phyloP scores from a whole-genome alignment of 2,113 vertebrate genomes.

The Dromiciops gliroides region DNA sequence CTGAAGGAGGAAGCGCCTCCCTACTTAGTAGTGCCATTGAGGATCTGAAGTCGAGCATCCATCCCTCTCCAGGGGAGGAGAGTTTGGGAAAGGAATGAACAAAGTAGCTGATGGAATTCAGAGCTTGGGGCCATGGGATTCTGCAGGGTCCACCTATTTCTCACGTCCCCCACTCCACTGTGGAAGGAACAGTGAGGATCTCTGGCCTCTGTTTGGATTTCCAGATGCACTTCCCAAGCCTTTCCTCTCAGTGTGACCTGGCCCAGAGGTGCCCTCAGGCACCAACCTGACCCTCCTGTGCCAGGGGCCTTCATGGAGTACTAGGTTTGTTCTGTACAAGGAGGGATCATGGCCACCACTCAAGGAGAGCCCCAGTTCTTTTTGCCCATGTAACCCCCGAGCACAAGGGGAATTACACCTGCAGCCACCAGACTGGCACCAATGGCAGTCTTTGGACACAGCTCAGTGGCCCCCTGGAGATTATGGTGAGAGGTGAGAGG shows the following conservation, averaged over 20 bases:
- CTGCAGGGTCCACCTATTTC: too few species aligned
- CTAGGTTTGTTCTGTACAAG: background rate
- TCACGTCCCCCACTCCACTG: too few species aligned
- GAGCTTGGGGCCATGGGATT: too few species aligned
- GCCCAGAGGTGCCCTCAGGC: background rate
- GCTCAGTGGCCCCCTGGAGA: background rate
- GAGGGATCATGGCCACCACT: background rate
- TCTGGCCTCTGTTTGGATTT: background rate
- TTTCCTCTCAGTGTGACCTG: background rate
- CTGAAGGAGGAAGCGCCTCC: too few species aligned
- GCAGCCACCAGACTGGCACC: background rate
- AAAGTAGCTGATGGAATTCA: too few species aligned
- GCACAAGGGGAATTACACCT: background rate
- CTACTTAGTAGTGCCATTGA: too few species aligned
- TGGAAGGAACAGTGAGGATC: too few species aligned
- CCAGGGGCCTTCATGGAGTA: background rate
- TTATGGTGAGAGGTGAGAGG: background rate
- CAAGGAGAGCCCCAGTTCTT: background rate
- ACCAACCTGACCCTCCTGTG: background rate
- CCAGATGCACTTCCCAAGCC: background rate
- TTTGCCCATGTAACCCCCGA: background rate
- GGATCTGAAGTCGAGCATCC: too few species aligned
- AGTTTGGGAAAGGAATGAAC: too few species aligned
- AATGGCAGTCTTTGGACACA: background rate
- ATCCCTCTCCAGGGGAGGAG: too few species aligned